Evolutionary conservation across 2,797 vertebrate genomes (phyloP), one percentile per base, ranked within the genome.

Genomic region (Sarcophilus harrisii): DNA sequence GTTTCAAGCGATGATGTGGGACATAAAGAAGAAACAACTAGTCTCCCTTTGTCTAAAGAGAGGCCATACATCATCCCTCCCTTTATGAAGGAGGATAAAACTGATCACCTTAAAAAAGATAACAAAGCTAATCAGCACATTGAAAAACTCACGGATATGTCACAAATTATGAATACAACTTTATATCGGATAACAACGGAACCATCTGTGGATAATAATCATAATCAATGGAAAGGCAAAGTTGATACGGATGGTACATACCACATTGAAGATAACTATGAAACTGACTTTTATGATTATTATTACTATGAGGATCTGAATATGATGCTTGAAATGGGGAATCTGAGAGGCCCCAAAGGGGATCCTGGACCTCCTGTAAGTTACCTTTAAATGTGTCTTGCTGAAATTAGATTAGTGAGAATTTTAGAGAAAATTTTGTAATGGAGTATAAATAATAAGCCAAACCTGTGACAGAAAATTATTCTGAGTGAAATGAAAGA

Each of bases 281-380:
- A 99, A 62, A 97, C 98, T 93, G 98, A 99, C 97, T 98, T 99
- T 96, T 99, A 99, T 81, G 99, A 99, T 98, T 99, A 99, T 95
- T 99, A 99, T 97, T 99, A 99, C 98, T 99, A 99, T 87, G 99
- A 99, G 98, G 99, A 99, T 95, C 98, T 98, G 93, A 99, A 99
- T 92, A 98, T 99, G 98, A 97, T 99, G 96, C 99, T 99, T 54
- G 99, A 99, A 96, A 99, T 99, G 66, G 99, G 99, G 92, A 99
- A 98, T 96, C 98, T 99, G 81, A 99, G 92, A 97, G 99, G 99
- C 98, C 99, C 99, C 93, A 99, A 99, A 99, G 99, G 99, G 98
- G 99, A 99, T 96, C 98, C 99, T n/a, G 99, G 99, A 98, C 98
- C 98, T 98, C 98, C 99, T 97, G 99, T 99, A 99, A 99, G 99